Conservation (phyloP, 2,113 vertebrate genomes). For the Neofelis nebulosa region DNA sequence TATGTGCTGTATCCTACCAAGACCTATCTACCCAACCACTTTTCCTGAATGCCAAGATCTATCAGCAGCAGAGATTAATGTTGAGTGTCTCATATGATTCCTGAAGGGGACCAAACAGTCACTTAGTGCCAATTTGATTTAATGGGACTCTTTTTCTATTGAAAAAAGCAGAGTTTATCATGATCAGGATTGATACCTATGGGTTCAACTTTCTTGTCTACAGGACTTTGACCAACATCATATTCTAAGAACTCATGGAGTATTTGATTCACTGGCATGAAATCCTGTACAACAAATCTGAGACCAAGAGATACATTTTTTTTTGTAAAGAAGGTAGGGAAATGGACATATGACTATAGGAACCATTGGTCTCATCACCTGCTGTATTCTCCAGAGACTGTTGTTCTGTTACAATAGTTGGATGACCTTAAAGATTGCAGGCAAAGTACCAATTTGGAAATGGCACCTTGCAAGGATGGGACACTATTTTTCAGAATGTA, state of each 20-base stretch:
- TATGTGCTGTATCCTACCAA: not conserved
- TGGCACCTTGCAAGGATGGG: not conserved
- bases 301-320: not conserved
- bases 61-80: not conserved
- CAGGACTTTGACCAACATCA: not conserved
- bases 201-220: not conserved
- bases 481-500: not conserved
- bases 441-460: not conserved
- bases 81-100: not conserved
- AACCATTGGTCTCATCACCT: not conserved
- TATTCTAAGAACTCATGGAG: not conserved
- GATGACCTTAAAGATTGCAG: not conserved
- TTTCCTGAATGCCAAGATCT: not conserved
- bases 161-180: not conserved
- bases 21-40: not conserved
- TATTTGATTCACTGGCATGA: not conserved
- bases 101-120: not conserved
- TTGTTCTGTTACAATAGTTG: not conserved
- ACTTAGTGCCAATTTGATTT: not conserved
- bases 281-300: not conserved
- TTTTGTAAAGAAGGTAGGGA: not conserved
- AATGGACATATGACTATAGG: not conserved
- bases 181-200: not conserved
- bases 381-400: not conserved
- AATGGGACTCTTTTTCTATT: not conserved